Evolutionary conservation across 2,797 vertebrate genomes (phyloP).

Genomic region (Bovichtus diacanthus): DNA sequence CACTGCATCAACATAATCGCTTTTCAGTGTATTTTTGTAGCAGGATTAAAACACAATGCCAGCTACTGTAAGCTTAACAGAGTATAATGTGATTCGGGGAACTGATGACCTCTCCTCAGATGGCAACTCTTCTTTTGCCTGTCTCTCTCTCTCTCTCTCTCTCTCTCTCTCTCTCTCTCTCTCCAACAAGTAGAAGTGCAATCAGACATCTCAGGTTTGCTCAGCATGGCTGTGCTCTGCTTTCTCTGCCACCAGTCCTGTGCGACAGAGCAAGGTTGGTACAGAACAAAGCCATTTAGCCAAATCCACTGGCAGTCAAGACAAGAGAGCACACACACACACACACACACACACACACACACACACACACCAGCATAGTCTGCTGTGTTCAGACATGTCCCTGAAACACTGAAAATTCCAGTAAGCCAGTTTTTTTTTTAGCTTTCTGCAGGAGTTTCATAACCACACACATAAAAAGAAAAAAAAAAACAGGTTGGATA

Average conservation of each 20-base stretch:
- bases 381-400: constrained; percentile 74
- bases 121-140: background rate
- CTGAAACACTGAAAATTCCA: constrained; percentile 57
- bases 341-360: background rate
- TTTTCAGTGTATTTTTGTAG: constrained; percentile 36
- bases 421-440: background rate
- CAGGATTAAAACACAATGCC: constrained; percentile 48
- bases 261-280: constrained; percentile 34
- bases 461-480: constrained; percentile 4
- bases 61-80: constrained; percentile 23
- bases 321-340: constrained; percentile 2
- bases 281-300: constrained; percentile 27
- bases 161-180: background rate
- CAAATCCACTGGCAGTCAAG: constrained; percentile 18
- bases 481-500: background rate
- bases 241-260: constrained; percentile 15
- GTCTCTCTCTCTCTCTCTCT: constrained; percentile 1
- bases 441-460: constrained; percentile 6
- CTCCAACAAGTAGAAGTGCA: background rate
- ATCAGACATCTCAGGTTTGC: constrained; percentile 37
- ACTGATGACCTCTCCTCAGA: constrained; percentile 28
- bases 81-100: constrained; percentile 32
- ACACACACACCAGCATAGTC: background rate
- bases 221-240: background rate
- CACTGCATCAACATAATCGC: constrained; percentile 37